Evolutionary conservation across 2,888 invertebrate species (phyloP), one percentile per base, ranked within the genome.

Genomic region (Drosophila planitibia): DNA sequence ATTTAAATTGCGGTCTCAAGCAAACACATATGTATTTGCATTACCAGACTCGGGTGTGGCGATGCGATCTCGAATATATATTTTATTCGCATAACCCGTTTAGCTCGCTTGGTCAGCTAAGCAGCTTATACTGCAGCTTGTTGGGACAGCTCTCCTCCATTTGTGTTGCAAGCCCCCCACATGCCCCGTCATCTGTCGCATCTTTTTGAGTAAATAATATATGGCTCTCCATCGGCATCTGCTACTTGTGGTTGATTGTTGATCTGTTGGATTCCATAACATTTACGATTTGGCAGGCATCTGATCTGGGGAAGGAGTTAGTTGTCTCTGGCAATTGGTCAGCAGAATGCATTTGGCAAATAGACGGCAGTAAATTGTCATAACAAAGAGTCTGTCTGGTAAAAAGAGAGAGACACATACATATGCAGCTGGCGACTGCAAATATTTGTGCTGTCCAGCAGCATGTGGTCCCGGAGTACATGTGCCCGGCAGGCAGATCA

Each of bases 361-460:
- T 67, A 66, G 79, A 70, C 67, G 59, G 55, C 65, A 80, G 51
- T 88, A 74, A 68, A 80, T 82, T 76, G 68, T 61, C 67, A 70
- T 69, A 80, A 74, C 74, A 89, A 75, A 71, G 66, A 69, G 59
- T 39, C 52, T 53, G 22, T 60, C 70, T 51, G 66, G 47, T 6
- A 60, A 58, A 60, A 25, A 14, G 12, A 32, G 39, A 35, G 49
- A 33, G 33, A 32, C 39, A 59, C 52, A 61, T 25, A 16, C 47
- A 16, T 35, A 47, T 55, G 64, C 84, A 79, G 81, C 75, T 81
- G 87, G 55, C 41, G 47, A 77, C 53, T 63, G 82, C 85, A 87
- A 87, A 87, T 87, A 89, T 87, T 87, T 87, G 85, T 81, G 67
- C 65, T 77, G 62, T 16, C 64, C 66, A 70, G 62, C 91, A 66